phyloP scores from a whole-genome alignment of 2,888 invertebrate species.

The Eupithecia exiguata region DNA sequence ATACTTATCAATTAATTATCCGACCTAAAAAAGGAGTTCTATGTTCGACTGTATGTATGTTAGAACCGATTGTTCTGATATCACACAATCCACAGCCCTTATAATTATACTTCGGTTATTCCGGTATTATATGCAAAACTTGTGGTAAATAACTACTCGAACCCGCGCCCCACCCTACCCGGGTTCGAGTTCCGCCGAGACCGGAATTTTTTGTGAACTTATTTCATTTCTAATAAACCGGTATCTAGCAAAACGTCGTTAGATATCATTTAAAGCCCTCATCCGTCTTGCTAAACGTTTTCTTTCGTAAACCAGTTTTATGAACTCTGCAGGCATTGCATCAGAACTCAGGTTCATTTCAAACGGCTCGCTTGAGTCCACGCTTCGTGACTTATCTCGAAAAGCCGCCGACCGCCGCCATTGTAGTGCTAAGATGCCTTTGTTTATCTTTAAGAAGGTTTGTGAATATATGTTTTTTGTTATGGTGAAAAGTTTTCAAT shows the following conservation, averaged over 20 bases:
- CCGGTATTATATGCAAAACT: no score
- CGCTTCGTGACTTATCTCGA: slow-evolving; percentile 6
- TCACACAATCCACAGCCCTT: no score
- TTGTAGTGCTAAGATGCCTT: neutral
- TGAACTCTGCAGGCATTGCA: neutral
- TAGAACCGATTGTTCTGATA: no score
- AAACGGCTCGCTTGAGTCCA: neutral
- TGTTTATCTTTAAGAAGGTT: neutral
- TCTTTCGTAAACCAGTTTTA: neutral
- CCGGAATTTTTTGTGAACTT: no score
- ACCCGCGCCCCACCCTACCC: no score
- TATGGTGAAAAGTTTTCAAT: neutral
- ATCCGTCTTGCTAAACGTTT: neutral
- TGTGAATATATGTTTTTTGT: neutral
- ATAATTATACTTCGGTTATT: no score
- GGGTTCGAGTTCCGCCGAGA: no score
- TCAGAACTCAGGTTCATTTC: neutral
- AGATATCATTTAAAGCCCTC: neutral
- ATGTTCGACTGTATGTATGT: neutral
- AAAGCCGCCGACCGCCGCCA: neutral
- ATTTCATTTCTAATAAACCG: no score
- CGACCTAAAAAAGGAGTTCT: neutral
- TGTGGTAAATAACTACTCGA: no score
- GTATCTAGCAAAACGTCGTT: neutral
- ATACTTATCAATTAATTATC: neutral